Evolutionary conservation across 2,113 vertebrate genomes (phyloP).

Genomic region (Protomyctophum bolini): DNA sequence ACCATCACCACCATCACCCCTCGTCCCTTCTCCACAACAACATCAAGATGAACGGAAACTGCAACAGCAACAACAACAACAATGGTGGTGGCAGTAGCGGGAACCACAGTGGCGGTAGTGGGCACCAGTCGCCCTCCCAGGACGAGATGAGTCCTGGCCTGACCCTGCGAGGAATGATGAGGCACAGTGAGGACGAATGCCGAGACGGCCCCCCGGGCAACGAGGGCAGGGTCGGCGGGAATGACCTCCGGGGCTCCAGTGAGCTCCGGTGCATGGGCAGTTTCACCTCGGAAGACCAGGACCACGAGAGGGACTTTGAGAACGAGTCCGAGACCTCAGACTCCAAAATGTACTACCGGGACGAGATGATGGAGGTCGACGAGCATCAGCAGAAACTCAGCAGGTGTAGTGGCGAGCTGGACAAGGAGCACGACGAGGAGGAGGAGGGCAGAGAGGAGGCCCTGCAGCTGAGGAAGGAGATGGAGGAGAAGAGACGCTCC

Average conservation of each 20-base stretch:
- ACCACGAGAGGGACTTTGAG: constrained; percentile 96
- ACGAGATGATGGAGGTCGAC: constrained; percentile 91
- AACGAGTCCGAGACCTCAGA: constrained; percentile 97
- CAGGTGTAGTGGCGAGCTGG: constrained; percentile 51
- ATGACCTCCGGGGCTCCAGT: constrained; percentile 72
- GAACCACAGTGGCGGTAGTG: constrained; percentile 88
- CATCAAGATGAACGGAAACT: constrained; percentile 82
- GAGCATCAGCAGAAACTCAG: constrained; percentile 76
- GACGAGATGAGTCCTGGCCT: constrained; percentile 94
- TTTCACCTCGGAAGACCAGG: constrained; percentile 97
- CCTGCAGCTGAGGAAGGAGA: constrained; percentile 76
- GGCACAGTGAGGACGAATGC: constrained; percentile 83
- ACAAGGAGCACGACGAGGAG: constrained; percentile 64
- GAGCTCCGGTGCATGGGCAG: constrained; percentile 93
- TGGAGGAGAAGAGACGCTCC: constrained; percentile 86
- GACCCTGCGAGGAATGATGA: constrained; percentile 90
- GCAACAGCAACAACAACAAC: constrained; percentile 88
- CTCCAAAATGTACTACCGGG: constrained; percentile 87
- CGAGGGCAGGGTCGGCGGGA: constrained; percentile 71
- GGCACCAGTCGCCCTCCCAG: constrained; percentile 93
- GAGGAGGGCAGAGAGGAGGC: constrained; percentile 64
- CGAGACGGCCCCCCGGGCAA: constrained; percentile 76
- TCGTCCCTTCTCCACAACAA: constrained; percentile 72
- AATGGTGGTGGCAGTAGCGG: constrained; percentile 77
- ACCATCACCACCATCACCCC: constrained; percentile 54